Evolutionary conservation across 2,888 invertebrate species (phyloP).

Genomic region (Scaptomyza caliginosa): DNA sequence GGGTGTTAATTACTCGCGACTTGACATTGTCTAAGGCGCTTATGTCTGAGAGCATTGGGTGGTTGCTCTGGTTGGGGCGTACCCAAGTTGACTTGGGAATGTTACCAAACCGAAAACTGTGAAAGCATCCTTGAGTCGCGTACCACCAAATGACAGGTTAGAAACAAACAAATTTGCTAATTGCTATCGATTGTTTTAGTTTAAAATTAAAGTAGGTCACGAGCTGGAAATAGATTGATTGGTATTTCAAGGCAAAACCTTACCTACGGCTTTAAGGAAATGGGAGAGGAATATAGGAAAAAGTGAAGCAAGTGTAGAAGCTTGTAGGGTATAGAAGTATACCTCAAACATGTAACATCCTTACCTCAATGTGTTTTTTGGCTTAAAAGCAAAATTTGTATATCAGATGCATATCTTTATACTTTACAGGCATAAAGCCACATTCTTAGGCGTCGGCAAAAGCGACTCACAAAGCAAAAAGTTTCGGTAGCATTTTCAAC

Average conservation of each 20-base stretch:
- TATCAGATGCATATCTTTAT: conserved; percentile 22
- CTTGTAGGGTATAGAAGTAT: no score
- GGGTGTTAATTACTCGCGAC: conserved; percentile 44
- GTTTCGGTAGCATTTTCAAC: conserved; percentile 28
- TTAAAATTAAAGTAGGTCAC: conserved; percentile 8
- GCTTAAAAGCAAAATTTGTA: neutral
- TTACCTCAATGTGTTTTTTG: conserved; percentile 5
- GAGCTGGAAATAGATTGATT: neutral
- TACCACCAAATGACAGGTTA: conserved; percentile 26
- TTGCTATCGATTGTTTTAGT: conserved; percentile 24
- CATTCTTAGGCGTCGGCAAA: conserved; percentile 23
- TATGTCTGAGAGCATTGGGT: conserved; percentile 26
- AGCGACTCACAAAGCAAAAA: conserved; percentile 9
- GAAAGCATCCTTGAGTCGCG: conserved; percentile 1
- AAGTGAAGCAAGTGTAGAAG: neutral
- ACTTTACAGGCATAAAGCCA: conserved; percentile 9
- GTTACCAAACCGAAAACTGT: no score
- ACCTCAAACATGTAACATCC: no score
- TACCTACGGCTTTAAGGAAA: no score
- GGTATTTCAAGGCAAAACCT: no score
- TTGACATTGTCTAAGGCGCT: conserved; percentile 47
- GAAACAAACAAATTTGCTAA: conserved; percentile 3
- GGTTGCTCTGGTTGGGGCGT: conserved; percentile 22
- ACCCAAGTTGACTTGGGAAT: no score
- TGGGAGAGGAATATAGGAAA: no score